Conservation (phyloP, 2,888 invertebrate species). For the Drosophila picticornis region DNA sequence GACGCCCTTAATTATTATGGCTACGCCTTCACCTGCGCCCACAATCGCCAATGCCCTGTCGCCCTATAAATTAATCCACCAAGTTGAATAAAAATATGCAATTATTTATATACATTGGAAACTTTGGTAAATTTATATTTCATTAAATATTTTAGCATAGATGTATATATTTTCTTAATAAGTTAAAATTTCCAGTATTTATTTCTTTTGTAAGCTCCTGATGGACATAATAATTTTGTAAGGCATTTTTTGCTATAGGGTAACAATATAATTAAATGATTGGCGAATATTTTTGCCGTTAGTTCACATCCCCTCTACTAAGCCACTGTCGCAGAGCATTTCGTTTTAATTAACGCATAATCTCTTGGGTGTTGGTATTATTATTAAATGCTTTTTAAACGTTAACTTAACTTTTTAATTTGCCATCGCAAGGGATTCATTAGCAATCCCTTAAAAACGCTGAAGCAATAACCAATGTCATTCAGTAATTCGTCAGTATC, state of each 20-base stretch:
- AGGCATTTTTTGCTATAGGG: neutral
- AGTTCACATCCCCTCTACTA: neutral
- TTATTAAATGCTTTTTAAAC: slow-evolving; percentile 41
- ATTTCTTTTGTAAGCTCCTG: neutral
- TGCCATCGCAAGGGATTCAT: slow-evolving; percentile 36
- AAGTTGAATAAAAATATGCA: neutral
- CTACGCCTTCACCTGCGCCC: neutral
- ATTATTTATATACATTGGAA: neutral
- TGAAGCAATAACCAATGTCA: slow-evolving; percentile 40
- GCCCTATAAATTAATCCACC: neutral
- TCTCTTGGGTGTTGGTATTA: slow-evolving; percentile 14
- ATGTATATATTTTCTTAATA: neutral
- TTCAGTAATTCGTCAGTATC: slow-evolving; percentile 43
- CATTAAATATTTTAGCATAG: neutral
- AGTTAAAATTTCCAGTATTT: neutral
- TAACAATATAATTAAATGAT: neutral
- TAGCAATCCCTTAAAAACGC: slow-evolving; percentile 66
- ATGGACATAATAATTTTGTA: neutral
- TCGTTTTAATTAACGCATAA: slow-evolving; percentile 10
- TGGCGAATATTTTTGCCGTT: neutral
- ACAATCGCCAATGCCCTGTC: neutral
- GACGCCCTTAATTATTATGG: neutral
- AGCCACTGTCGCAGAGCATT: neutral
- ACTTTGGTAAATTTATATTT: neutral
- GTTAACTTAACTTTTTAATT: slow-evolving; percentile 44